Conservation (phyloP, 1,140 invertebrate genomes). For the Tetranychus urticae region DNA sequence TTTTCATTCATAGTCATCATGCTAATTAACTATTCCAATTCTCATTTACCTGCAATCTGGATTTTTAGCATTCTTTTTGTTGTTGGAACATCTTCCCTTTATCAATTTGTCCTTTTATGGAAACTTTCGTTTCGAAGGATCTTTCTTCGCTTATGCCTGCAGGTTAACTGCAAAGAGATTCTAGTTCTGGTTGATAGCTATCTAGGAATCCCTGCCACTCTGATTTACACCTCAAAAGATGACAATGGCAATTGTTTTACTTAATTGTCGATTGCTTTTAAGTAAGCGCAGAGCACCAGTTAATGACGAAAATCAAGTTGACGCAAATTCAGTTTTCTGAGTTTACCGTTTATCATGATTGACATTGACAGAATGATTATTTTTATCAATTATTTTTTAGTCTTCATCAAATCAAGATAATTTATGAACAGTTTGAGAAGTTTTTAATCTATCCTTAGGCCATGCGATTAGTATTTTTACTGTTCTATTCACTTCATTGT, state of each 20-base stretch:
- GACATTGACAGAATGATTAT: too few species aligned
- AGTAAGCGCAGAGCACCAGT: too few species aligned
- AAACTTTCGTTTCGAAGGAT: neutral
- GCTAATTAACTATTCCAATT: neutral
- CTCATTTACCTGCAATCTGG: neutral
- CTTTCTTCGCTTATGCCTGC: neutral
- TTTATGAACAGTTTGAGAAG: too few species aligned
- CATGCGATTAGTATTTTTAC: too few species aligned
- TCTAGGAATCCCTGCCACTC: neutral
- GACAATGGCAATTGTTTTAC: neutral
- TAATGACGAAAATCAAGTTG: too few species aligned
- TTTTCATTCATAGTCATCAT: neutral
- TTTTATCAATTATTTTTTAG: too few species aligned
- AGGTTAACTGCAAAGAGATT: neutral
- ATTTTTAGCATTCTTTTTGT: neutral
- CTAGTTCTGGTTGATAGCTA: neutral
- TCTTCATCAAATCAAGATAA: too few species aligned
- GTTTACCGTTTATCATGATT: too few species aligned
- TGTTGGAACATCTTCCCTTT: neutral
- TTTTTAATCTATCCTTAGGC: too few species aligned
- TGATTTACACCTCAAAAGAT: neutral
- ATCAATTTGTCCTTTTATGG: neutral
- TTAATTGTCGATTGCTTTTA: neutral
- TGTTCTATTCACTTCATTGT: too few species aligned
- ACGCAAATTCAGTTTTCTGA: too few species aligned